phyloP scores from a whole-genome alignment of 2,888 invertebrate genomes.

The Caenorhabditis zanzibari region DNA sequence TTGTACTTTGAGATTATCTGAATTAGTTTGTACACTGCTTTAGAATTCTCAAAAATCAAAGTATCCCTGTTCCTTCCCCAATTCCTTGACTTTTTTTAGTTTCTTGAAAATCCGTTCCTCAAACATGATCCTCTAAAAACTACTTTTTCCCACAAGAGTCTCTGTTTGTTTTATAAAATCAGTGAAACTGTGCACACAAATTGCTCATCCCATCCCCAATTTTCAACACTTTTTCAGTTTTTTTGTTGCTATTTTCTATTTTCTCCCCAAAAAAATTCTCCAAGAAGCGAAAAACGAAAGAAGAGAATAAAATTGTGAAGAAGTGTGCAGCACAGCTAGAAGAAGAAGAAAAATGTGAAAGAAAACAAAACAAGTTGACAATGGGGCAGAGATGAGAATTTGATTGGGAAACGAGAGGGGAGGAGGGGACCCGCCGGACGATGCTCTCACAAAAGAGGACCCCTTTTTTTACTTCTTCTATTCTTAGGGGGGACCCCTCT shows the following conservation, averaged over 20 bases:
- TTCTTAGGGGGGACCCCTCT: not conserved
- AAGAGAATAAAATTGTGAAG: slow-evolving; percentile 30
- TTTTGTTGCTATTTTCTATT: slow-evolving; percentile 2
- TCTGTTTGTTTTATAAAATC: slow-evolving; percentile 1
- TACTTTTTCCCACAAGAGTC: slow-evolving; percentile 20
- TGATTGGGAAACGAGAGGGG: slow-evolving; percentile 60
- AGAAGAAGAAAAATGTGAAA: slow-evolving; percentile 10
- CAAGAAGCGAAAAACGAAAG: slow-evolving; percentile 13
- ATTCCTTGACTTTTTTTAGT: not conserved
- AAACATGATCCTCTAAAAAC: slow-evolving; percentile 32
- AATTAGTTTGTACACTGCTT: too few species aligned
- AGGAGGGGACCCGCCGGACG: slow-evolving; percentile 3
- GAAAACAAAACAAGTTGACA: slow-evolving; percentile 65
- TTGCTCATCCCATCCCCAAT: not conserved
- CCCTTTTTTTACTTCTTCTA: slow-evolving; percentile 25
- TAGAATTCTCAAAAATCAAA: too few species aligned
- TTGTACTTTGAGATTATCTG: too few species aligned
- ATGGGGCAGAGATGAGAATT: slow-evolving; percentile 64
- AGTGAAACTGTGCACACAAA: slow-evolving; percentile 35
- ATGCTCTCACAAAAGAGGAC: slow-evolving; percentile 45
- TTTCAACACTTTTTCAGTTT: not conserved
- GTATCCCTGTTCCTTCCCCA: too few species aligned
- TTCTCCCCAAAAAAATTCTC: not conserved
- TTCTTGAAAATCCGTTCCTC: slow-evolving; percentile 35
- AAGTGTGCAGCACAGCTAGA: not conserved